phyloP scores from a whole-genome alignment of 2,888 invertebrate genomes.

The Leptopilina drosophilae region DNA sequence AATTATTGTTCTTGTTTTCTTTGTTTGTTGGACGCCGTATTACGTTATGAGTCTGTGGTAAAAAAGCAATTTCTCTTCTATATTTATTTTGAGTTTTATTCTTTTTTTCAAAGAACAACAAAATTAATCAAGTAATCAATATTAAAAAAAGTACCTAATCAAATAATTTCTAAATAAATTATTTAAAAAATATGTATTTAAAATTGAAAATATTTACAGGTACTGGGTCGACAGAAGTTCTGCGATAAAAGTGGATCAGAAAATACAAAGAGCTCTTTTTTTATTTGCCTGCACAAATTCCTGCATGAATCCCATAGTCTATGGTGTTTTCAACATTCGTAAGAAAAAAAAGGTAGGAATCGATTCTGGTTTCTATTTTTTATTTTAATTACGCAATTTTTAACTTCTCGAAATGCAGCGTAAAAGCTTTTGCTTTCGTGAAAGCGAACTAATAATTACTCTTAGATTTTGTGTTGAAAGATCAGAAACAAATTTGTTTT shows the following conservation, averaged over 20 bases:
- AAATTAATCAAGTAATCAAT: too few relatives aligned
- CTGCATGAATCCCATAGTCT: constrained; percentile 97
- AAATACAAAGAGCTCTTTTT: constrained; percentile 91
- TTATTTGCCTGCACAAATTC: constrained; percentile 97
- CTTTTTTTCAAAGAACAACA: too few relatives aligned
- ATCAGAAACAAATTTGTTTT: too few relatives aligned
- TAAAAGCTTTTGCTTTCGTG: too few relatives aligned
- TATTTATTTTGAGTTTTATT: too few relatives aligned
- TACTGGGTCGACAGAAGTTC: constrained; percentile 89
- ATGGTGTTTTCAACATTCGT: constrained; percentile 91
- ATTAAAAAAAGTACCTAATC: too few relatives aligned
- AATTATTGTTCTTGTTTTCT: constrained; percentile 93
- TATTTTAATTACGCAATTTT: constrained; percentile 6
- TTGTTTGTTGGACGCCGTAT: constrained; percentile 97
- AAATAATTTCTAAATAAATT: too few relatives aligned
- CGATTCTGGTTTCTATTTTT: constrained; percentile 2
- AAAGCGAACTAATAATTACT: too few relatives aligned
- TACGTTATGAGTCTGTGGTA: constrained; percentile 94
- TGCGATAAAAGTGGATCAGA: constrained; percentile 84
- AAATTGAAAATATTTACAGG: constrained; percentile 77
- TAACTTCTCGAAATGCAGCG: not conserved
- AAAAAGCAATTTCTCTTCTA: too few relatives aligned
- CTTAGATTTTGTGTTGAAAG: too few relatives aligned
- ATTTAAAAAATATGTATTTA: not conserved
- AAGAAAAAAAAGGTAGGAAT: constrained; percentile 68